phyloP scores from a whole-genome alignment of 2,888 invertebrate genomes.

The Mesodorylaimus sp. region DNA sequence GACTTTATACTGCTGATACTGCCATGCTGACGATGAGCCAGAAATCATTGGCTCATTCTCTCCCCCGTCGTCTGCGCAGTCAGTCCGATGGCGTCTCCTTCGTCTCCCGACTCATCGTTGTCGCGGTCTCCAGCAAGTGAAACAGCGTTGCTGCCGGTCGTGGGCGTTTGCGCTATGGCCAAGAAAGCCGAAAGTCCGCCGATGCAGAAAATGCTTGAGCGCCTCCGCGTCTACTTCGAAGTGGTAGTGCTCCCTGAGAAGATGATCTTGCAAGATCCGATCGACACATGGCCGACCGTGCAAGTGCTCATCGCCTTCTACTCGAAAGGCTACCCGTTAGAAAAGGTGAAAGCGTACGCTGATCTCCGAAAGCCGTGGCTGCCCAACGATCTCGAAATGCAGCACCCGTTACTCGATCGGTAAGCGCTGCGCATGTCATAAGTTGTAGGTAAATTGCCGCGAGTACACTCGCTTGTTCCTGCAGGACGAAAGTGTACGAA shows the following conservation, averaged over 20 bases:
- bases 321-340: slow-evolving; percentile 61
- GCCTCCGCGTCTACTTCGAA: slow-evolving; percentile 64
- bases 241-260: slow-evolving; percentile 76
- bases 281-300: slow-evolving; percentile 92
- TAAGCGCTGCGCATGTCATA: slow-evolving; percentile 16
- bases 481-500: neutral
- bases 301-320: slow-evolving; percentile 88
- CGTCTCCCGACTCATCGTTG: no score
- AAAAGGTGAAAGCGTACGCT: slow-evolving; percentile 90
- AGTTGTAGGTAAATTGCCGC: neutral
- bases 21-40: no score
- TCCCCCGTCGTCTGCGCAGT: no score
- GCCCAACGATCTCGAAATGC: slow-evolving; percentile 94
- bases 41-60: no score
- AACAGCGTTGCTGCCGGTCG: slow-evolving; percentile 38
- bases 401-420: slow-evolving; percentile 78
- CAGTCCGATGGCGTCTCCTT: no score
- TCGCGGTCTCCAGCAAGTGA: neutral
- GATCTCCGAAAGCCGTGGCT: slow-evolving; percentile 80
- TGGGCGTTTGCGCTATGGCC: slow-evolving; percentile 93
- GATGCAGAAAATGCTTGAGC: slow-evolving; percentile 91
- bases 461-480: neutral
- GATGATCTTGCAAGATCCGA: slow-evolving; percentile 78
- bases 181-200: slow-evolving; percentile 98
- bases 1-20: no score